A percentile compares a stretch with the other conserved stretches of the same genome.
Evolutionary conservation across 2,797 vertebrate species (phyloP).

Genomic region (Oreochromis mossambicus): DNA sequence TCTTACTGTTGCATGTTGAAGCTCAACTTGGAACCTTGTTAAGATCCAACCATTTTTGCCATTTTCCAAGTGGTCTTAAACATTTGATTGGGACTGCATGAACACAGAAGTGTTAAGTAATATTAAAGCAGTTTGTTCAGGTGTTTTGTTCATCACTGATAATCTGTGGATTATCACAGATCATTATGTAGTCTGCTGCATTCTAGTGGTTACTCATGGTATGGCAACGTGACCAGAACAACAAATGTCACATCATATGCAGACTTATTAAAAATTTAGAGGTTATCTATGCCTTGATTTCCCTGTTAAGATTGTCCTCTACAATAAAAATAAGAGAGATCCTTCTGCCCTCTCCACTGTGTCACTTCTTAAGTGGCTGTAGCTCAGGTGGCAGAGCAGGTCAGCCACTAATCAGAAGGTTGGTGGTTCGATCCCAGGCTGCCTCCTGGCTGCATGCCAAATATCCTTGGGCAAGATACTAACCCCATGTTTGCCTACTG

Average conservation of each 20-base stretch:
- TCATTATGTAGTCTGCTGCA: neutral
- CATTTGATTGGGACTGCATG: neutral
- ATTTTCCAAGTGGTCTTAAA: neutral
- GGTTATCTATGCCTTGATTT: neutral
- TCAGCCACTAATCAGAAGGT: too few species aligned
- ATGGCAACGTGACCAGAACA: neutral
- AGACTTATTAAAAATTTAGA: neutral
- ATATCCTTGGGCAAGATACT: too few species aligned
- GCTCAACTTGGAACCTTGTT: neutral
- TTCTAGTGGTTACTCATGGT: neutral
- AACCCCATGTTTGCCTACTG: too few species aligned
- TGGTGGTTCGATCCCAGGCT: too few species aligned
- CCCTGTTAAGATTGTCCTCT: neutral
- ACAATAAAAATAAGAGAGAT: neutral
- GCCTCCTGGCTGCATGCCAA: too few species aligned
- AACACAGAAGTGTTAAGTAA: neutral
- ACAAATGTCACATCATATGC: rapidly evolving
- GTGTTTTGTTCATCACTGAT: neutral
- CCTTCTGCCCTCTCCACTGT: rapidly evolving
- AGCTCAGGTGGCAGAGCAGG: too few species aligned
- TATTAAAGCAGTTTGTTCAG: neutral
- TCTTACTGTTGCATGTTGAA: rapidly evolving
- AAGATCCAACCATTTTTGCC: neutral
- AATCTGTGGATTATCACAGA: neutral
- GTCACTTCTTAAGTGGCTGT: neutral